A percentile compares a stretch with the other conserved stretches of the same genome.
These are phyloP conservation scores for Oxyteleia sp. DNA, from an alignment of 2,888 invertebrate genomes.

Conservation along the genomic window DNA sequence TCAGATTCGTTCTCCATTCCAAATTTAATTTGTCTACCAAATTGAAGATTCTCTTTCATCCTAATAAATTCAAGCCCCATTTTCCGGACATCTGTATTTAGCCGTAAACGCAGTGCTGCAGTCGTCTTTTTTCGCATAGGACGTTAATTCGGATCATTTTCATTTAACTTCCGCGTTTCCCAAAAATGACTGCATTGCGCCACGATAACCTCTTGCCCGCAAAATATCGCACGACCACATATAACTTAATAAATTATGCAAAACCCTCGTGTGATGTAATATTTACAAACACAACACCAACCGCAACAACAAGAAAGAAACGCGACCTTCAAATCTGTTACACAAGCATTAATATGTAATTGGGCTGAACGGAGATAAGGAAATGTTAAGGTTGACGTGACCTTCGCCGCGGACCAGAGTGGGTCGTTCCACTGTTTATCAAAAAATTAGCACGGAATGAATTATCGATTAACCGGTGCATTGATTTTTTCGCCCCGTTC, in stretches of 20 bases:
- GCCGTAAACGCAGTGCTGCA: no score
- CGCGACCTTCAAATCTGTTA: conserved; percentile 10
- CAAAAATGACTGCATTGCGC: background rate
- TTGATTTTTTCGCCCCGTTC: conserved; percentile 36
- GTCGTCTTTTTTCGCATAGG: no score
- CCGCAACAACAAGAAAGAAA: background rate
- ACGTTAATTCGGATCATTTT: no score
- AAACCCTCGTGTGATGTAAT: background rate
- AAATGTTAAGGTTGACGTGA: conserved; percentile 50
- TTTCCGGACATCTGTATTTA: no score
- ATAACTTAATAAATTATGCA: background rate
- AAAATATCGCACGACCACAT: background rate
- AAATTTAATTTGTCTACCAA: no score
- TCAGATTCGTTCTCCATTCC: no score
- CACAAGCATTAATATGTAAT: conserved; percentile 21
- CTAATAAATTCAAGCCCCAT: no score
- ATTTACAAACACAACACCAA: conserved; percentile 2
- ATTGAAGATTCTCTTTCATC: no score
- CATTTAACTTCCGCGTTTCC: no score
- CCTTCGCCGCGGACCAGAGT: conserved; percentile 21
- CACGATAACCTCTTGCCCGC: background rate
- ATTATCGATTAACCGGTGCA: conserved; percentile 47
- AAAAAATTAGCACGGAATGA: conserved; percentile 48
- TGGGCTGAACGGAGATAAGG: conserved; percentile 33
- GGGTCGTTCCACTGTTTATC: conserved; percentile 11